These are phyloP conservation scores for Hippotragus niger DNA, from an alignment of 2,113 vertebrate genomes.

Conservation along the genomic window DNA sequence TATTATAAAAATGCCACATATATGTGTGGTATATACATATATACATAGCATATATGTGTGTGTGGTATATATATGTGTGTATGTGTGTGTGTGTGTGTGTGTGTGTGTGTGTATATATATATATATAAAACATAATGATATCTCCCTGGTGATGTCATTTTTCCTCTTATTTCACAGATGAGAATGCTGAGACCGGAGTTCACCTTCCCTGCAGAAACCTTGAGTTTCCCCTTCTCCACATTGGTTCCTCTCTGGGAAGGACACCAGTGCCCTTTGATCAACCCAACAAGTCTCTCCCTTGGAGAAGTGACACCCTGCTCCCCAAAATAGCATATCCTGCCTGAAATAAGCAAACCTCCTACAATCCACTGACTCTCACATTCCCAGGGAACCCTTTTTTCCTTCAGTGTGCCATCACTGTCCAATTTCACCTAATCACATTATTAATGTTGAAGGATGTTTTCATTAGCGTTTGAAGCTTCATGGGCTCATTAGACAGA, in stretches of 20 bases:
- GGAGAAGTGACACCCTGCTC: conserved; percentile 61
- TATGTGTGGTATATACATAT: neutral
- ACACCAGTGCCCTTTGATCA: neutral
- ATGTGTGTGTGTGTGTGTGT: neutral
- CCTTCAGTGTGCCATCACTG: conserved; percentile 47
- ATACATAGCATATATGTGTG: neutral
- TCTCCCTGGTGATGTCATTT: neutral
- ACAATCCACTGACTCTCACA: conserved; percentile 20
- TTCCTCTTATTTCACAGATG: neutral
- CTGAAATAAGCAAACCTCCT: conserved; percentile 54
- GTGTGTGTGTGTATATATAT: too few relatives aligned
- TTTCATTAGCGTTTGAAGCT: conserved; percentile 62
- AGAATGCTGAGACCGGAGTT: neutral
- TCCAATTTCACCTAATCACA: conserved; percentile 70
- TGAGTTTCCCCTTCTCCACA: neutral
- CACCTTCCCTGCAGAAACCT: neutral
- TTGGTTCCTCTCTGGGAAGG: neutral
- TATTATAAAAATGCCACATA: neutral
- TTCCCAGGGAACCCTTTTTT: conserved; percentile 43
- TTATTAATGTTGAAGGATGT: conserved; percentile 68
- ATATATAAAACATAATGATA: neutral
- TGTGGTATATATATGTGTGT: neutral
- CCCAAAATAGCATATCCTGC: conserved; percentile 46
- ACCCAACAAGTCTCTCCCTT: conserved; percentile 48
- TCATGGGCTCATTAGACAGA: conserved; percentile 38